phyloP scores from a whole-genome alignment of 2,888 invertebrate species.

The Melanchra persicariae region DNA sequence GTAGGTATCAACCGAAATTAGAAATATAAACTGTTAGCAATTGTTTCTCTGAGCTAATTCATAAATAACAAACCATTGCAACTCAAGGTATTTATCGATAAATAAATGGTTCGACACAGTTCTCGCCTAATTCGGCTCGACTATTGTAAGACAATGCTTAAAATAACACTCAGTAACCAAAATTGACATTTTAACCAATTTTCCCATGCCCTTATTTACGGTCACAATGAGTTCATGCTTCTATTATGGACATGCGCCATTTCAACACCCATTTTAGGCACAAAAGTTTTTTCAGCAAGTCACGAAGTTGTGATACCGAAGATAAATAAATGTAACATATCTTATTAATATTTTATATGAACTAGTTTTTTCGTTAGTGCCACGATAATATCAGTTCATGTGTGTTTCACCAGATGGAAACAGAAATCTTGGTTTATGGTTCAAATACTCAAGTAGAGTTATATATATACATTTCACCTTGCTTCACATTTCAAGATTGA shows the following conservation, averaged over 20 bases:
- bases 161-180: slow-evolving; percentile 20
- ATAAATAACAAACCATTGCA: background rate
- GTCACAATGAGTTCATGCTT: slow-evolving; percentile 40
- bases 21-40: background rate
- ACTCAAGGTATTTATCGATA: background rate
- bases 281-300: slow-evolving; percentile 31
- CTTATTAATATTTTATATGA: slow-evolving; percentile 26
- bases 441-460: background rate
- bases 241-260: slow-evolving; percentile 37
- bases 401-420: background rate
- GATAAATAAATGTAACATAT: slow-evolving; percentile 26
- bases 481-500: slow-evolving; percentile 11
- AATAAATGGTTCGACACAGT: slow-evolving; percentile 2
- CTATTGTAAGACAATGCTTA: slow-evolving; percentile 40
- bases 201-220: slow-evolving; percentile 43
- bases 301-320: slow-evolving; percentile 29
- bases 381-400: background rate
- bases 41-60: background rate
- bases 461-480: background rate
- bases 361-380: slow-evolving; percentile 8
- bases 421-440: background rate
- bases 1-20: no score
- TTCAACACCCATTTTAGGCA: slow-evolving; percentile 31
- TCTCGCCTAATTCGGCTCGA: slow-evolving; percentile 10
- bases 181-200: slow-evolving; percentile 38